Evolutionary conservation across 2,888 invertebrate genomes (phyloP).

Genomic region (Drosophila ochracea): DNA sequence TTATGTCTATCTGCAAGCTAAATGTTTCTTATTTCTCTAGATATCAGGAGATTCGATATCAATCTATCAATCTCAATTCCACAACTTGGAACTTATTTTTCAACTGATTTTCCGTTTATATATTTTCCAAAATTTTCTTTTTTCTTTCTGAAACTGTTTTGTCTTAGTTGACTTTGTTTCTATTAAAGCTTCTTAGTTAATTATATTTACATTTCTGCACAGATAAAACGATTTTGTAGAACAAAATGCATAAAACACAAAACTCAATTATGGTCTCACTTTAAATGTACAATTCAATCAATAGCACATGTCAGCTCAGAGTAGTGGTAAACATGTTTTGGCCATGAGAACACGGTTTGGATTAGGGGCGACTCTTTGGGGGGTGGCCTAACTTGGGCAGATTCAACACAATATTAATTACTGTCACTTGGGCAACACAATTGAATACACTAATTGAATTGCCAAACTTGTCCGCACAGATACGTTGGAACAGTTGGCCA

Average conservation of each 20-base stretch:
- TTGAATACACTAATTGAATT: conserved; percentile 61
- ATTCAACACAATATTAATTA: conserved; percentile 69
- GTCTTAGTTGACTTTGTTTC: not conserved
- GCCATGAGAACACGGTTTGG: not conserved
- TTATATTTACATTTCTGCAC: conserved; percentile 6
- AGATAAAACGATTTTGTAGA: conserved; percentile 5
- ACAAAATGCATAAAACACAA: conserved; percentile 7
- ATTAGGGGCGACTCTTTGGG: not conserved
- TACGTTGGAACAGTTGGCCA: conserved; percentile 84
- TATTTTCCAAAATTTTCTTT: not conserved
- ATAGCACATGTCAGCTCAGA: conserved; percentile 30
- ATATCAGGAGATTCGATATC: not conserved
- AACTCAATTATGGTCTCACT: conserved; percentile 62
- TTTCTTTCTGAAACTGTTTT: not conserved
- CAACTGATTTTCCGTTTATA: not conserved
- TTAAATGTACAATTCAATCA: conserved; percentile 72
- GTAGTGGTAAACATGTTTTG: conserved; percentile 3
- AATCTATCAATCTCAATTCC: not conserved
- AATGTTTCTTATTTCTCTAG: not conserved
- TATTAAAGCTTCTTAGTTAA: not conserved
- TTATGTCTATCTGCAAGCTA: not conserved
- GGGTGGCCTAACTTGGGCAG: conserved; percentile 24
- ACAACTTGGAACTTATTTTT: not conserved
- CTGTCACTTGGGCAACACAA: conserved; percentile 49
- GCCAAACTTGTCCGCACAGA: conserved; percentile 67